Percentiles rank a stretch among this genome's conserved stretches.
Conservation (phyloP, 2,113 vertebrate genomes). For the Oostethus manadensis region DNA sequence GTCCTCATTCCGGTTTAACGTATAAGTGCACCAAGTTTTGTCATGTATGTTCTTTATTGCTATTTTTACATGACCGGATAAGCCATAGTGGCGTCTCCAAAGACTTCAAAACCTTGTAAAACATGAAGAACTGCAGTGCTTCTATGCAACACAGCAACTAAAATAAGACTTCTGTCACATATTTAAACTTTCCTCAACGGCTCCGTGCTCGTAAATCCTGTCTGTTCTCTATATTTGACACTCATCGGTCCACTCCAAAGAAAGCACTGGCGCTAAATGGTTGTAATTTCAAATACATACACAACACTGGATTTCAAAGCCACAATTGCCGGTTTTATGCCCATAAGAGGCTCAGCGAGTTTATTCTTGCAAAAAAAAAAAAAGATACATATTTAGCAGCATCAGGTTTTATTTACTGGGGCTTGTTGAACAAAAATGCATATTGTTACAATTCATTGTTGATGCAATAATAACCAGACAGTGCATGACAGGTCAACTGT, state of each 20-base stretch:
- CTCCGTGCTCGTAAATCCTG: conserved; percentile 60
- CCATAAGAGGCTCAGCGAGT: conserved; percentile 46
- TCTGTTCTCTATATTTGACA: conserved; percentile 68
- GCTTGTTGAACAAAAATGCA: conserved; percentile 50
- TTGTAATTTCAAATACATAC: conserved; percentile 64
- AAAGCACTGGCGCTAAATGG: conserved; percentile 66
- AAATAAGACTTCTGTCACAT: conserved; percentile 45
- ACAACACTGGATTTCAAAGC: conserved; percentile 60
- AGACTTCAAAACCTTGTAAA: conserved; percentile 33
- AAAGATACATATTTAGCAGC: conserved; percentile 51
- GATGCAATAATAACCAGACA: conserved; percentile 1
- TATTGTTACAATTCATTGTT: conserved; percentile 38
- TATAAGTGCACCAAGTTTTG: too few species aligned
- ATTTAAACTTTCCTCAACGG: conserved; percentile 44
- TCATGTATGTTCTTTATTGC: neutral
- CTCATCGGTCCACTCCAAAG: conserved; percentile 61
- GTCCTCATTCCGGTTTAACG: too few species aligned
- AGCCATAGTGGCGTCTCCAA: conserved; percentile 27
- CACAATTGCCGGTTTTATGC: conserved; percentile 72
- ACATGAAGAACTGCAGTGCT: conserved; percentile 30
- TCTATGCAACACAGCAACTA: conserved; percentile 41
- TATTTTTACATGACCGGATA: conserved; percentile 47
- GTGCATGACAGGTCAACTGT: too few species aligned
- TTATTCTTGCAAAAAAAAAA: conserved; percentile 61
- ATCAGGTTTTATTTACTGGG: conserved; percentile 69